Evolutionary conservation across 2,888 invertebrate species (phyloP).

Genomic region (Tenthredo scrophulariae): DNA sequence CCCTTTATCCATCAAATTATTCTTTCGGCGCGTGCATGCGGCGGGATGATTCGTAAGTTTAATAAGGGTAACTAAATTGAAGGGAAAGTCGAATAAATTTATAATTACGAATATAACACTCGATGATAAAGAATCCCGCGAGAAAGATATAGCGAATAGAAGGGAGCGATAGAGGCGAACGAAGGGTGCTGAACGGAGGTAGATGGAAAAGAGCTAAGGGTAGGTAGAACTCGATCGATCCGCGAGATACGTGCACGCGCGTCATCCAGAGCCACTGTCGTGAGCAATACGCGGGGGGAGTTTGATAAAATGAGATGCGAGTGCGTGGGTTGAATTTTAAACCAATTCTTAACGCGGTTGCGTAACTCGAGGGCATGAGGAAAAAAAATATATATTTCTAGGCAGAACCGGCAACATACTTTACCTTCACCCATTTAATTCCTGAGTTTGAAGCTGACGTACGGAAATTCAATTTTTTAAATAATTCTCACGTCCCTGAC

Average conservation of each 20-base stretch:
- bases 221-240: constrained; percentile 39
- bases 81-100: constrained; percentile 3
- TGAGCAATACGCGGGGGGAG: constrained; percentile 15
- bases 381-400: background rate
- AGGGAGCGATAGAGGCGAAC: background rate
- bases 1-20: background rate
- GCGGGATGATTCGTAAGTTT: background rate
- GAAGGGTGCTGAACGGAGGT: background rate
- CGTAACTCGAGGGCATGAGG: background rate
- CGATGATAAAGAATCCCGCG: background rate
- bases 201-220: background rate
- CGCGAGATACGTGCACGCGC: constrained; percentile 35
- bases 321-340: constrained; percentile 38
- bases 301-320: constrained; percentile 41
- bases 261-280: constrained; percentile 35
- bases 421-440: background rate
- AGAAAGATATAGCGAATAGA: background rate
- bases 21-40: background rate
- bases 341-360: constrained; percentile 9
- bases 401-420: constrained; percentile 10
- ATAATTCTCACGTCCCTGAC: constrained; percentile 23
- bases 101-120: constrained; percentile 24
- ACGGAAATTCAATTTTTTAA: background rate
- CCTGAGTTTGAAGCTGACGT: background rate
- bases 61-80: background rate